phyloP scores from a whole-genome alignment of 2,113 vertebrate species.

The Pseudopodoces humilis region DNA sequence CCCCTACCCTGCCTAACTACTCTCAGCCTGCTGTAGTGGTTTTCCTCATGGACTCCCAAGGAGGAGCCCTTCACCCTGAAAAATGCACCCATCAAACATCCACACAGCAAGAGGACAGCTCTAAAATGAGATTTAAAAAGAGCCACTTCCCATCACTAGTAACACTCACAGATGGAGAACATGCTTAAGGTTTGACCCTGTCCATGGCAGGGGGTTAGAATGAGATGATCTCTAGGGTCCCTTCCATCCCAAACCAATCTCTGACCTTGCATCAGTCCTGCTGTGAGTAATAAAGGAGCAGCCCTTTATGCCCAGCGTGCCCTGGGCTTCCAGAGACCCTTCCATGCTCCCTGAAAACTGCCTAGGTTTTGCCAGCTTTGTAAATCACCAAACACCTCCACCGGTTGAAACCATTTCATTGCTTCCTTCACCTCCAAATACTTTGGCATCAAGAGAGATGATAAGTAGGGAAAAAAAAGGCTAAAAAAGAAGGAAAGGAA shows the following conservation, averaged over 20 bases:
- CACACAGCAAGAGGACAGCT: rapidly evolving
- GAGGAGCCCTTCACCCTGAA: neutral
- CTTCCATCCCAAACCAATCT: neutral
- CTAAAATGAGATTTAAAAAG: neutral
- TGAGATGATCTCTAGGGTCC: neutral
- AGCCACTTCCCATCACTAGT: neutral
- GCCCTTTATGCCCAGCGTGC: neutral
- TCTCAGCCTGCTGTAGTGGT: neutral
- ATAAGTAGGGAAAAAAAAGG: rapidly evolving
- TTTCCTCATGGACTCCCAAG: neutral
- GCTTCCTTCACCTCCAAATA: neutral
- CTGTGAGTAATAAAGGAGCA: neutral
- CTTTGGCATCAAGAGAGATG: neutral
- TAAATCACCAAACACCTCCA: neutral
- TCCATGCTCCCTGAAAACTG: neutral
- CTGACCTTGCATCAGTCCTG: neutral
- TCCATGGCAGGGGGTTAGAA: neutral
- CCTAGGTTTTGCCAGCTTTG: neutral
- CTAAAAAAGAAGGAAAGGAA: neutral
- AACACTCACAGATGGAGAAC: neutral
- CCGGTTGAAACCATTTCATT: rapidly evolving
- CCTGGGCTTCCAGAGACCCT: neutral
- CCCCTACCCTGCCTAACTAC: neutral
- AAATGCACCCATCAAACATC: neutral
- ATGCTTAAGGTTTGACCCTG: rapidly evolving